Conservation (phyloP, 2,888 invertebrate genomes). For the Sarcophaga rosellei region DNA sequence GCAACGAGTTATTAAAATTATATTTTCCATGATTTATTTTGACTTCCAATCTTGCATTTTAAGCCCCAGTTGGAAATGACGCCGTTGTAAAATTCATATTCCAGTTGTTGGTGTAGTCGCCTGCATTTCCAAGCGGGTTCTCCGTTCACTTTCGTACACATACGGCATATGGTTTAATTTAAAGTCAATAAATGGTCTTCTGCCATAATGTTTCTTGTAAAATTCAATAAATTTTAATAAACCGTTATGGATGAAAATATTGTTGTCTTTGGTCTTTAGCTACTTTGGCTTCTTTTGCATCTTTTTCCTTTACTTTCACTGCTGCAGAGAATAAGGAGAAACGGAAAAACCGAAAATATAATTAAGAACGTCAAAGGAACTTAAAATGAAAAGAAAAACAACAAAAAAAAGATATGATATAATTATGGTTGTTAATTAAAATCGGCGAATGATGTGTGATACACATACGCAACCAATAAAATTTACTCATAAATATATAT, state of each 20-base stretch:
- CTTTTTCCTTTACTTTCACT: neutral
- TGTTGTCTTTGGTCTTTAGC: too few species aligned
- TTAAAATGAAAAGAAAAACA: neutral
- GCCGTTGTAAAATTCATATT: too few species aligned
- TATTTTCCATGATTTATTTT: neutral
- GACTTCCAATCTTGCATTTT: neutral
- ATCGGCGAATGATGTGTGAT: neutral
- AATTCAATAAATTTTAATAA: conserved; percentile 28
- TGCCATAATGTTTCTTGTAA: conserved; percentile 16
- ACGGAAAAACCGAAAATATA: neutral
- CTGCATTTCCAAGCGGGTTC: too few species aligned
- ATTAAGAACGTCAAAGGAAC: conserved; percentile 27
- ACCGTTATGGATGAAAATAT: neutral
- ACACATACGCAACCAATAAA: neutral
- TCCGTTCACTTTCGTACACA: too few species aligned
- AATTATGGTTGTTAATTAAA: conserved; percentile 31
- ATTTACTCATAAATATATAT: too few species aligned
- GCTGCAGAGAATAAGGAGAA: neutral
- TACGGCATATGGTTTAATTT: neutral
- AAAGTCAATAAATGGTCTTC: neutral
- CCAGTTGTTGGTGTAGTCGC: too few species aligned
- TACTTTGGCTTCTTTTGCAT: too few species aligned
- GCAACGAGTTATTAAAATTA: neutral
- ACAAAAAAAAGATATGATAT: neutral
- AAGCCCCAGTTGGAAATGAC: too few species aligned